Conservation (phyloP, 1,140 invertebrate genomes). For the Scaptomyza hsui region DNA sequence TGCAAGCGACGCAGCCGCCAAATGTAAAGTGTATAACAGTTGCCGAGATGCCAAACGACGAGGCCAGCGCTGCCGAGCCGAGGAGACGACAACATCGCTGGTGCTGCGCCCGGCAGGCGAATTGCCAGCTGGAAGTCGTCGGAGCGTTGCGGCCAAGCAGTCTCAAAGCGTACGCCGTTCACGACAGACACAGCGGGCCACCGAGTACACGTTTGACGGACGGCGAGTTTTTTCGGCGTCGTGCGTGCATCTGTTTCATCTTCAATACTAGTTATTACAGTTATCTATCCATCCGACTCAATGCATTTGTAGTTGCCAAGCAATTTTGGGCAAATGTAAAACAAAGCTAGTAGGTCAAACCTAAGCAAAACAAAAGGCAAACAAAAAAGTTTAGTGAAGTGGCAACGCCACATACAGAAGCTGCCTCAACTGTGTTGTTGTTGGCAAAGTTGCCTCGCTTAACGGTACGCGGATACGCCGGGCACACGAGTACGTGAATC, state of each 20-base stretch:
- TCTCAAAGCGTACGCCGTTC: slow-evolving; percentile 68
- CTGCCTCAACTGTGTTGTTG: slow-evolving; percentile 5
- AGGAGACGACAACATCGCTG: slow-evolving; percentile 4
- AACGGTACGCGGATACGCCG: slow-evolving; percentile 9
- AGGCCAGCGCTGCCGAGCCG: slow-evolving; percentile 7
- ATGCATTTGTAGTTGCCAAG: slow-evolving; percentile 8
- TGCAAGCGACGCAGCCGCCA: not conserved
- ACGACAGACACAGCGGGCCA: slow-evolving; percentile 66
- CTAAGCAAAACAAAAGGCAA: not conserved
- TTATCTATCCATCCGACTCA: not conserved
- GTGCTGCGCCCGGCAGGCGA: slow-evolving; percentile 12
- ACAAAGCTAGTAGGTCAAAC: slow-evolving; percentile 17
- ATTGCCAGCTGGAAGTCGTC: slow-evolving; percentile 61
- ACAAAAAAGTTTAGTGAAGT: slow-evolving; percentile 6
- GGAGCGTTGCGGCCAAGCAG: slow-evolving; percentile 72
- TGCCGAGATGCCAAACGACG: slow-evolving; percentile 21
- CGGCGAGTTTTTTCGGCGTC: slow-evolving; percentile 25
- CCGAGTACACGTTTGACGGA: slow-evolving; percentile 27
- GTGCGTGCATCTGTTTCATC: slow-evolving; percentile 28
- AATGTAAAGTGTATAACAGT: slow-evolving; percentile 21
- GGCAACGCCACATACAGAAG: not conserved
- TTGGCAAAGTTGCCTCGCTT: not conserved
- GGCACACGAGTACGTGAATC: not conserved
- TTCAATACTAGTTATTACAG: not conserved
- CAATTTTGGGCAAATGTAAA: slow-evolving; percentile 1